Conservation (phyloP, 2,113 vertebrate genomes). For the Notothenia coriiceps region DNA sequence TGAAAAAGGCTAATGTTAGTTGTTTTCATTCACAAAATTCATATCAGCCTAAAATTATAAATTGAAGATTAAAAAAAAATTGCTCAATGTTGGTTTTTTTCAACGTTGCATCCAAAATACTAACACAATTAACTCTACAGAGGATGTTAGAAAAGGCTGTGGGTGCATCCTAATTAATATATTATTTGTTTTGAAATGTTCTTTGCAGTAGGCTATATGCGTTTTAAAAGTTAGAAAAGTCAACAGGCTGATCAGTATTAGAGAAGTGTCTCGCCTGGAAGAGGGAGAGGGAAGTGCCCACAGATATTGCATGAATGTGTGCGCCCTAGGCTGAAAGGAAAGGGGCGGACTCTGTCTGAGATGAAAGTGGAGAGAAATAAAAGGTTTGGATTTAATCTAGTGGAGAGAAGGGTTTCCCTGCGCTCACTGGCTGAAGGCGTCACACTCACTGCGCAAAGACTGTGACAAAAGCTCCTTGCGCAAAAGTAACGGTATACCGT, state of each 20-base stretch:
- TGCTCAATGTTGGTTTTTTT: neutral
- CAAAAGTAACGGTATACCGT: constrained; percentile 39
- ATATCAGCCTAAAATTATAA: neutral
- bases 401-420: constrained; percentile 87
- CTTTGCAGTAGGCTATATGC: constrained; percentile 44
- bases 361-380: constrained; percentile 98
- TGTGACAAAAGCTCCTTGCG: constrained; percentile 78
- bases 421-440: constrained; percentile 74
- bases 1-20: constrained; percentile 32
- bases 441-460: constrained; percentile 87
- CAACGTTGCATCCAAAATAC: neutral
- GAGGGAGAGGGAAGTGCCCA: constrained; percentile 68
- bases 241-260: neutral
- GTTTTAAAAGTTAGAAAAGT: constrained; percentile 30
- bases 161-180: neutral
- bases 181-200: neutral
- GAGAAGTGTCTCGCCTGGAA: constrained; percentile 53
- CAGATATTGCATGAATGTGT: constrained; percentile 71
- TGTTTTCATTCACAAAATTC: constrained; percentile 30
- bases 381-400: constrained; percentile 96
- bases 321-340: constrained; percentile 81
- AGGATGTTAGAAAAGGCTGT: neutral
- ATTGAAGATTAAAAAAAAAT: neutral
- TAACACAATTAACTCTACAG: neutral
- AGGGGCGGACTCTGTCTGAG: constrained; percentile 91